These are phyloP conservation scores for Balearica regulorum DNA, from an alignment of 2,797 vertebrate genomes.

Conservation along the genomic window DNA sequence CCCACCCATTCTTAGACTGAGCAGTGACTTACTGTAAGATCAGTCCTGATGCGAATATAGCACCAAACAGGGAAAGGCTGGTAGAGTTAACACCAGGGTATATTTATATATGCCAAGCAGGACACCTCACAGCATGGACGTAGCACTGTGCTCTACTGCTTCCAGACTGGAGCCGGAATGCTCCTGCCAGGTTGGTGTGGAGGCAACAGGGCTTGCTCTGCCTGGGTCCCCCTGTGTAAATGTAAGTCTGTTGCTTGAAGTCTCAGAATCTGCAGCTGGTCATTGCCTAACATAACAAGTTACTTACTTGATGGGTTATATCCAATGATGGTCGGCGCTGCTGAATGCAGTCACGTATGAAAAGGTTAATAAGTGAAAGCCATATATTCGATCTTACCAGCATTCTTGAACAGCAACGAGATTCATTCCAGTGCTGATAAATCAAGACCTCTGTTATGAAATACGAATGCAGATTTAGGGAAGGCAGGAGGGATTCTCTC, in stretches of 20 bases:
- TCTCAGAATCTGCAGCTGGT: background rate
- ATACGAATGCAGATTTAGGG: background rate
- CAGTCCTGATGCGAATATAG: accelerated
- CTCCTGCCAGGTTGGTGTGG: accelerated
- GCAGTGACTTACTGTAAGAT: background rate
- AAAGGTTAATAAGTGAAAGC: background rate
- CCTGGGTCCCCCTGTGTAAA: background rate
- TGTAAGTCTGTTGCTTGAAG: background rate
- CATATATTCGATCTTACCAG: background rate
- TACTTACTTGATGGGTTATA: background rate
- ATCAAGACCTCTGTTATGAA: background rate
- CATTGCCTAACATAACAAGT: background rate
- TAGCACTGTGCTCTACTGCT: background rate
- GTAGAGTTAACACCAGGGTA: background rate
- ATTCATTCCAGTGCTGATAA: background rate
- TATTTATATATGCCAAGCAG: background rate
- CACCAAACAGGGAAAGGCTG: background rate
- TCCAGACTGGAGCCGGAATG: background rate
- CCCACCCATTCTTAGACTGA: background rate
- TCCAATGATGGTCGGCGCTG: background rate
- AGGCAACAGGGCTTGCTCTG: background rate
- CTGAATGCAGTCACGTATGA: background rate
- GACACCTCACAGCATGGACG: background rate
- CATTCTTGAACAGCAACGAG: background rate
- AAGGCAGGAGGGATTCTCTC: background rate